Conservation (phyloP, 2,888 invertebrate genomes). For the Rhodophaea formosa region DNA sequence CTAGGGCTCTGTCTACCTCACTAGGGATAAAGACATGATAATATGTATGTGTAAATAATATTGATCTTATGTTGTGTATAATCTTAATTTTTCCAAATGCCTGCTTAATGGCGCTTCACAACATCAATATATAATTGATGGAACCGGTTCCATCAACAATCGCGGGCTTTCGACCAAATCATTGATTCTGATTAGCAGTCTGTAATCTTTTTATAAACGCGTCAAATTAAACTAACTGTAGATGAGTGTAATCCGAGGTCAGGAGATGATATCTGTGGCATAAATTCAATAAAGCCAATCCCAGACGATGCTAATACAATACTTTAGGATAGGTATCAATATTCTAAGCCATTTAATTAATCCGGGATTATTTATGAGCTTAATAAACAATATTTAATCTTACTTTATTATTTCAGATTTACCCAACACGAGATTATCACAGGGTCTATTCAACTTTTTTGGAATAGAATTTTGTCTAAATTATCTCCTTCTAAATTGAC, state of each 20-base stretch:
- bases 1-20: too few relatives aligned
- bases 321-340: constrained; percentile 16
- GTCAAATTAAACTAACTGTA: constrained; percentile 16
- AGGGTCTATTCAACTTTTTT: too few relatives aligned
- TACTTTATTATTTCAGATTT: too few relatives aligned
- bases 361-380: neutral
- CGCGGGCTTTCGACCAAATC: constrained; percentile 8
- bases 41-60: too few relatives aligned
- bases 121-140: neutral
- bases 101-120: neutral
- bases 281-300: constrained; percentile 16
- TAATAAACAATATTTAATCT: too few relatives aligned
- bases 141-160: constrained; percentile 12
- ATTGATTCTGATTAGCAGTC: constrained; percentile 12
- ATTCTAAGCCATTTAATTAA: neutral
- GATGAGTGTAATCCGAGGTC: constrained; percentile 4
- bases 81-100: neutral
- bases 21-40: too few relatives aligned
- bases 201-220: constrained; percentile 12
- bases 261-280: neutral
- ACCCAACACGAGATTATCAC: too few relatives aligned
- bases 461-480: too few relatives aligned
- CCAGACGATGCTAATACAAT: neutral
- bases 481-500: too few relatives aligned
- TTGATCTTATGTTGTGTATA: too few relatives aligned